These are phyloP conservation scores for Meteorus cinctellus DNA, from an alignment of 2,888 invertebrate genomes.

Conservation along the genomic window DNA sequence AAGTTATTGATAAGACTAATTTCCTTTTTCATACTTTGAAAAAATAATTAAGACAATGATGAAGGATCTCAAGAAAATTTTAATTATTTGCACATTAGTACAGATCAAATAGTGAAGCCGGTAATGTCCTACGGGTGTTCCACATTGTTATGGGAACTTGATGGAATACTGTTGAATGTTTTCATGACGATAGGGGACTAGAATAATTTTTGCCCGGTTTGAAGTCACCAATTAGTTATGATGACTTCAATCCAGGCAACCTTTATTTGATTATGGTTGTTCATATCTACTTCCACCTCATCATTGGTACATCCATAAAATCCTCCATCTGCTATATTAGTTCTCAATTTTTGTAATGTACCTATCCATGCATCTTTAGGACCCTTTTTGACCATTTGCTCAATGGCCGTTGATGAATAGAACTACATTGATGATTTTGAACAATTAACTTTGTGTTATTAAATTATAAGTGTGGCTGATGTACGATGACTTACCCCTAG, in stretches of 20 bases:
- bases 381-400: neutral
- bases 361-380: neutral
- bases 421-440: neutral
- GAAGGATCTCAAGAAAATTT: too few species aligned
- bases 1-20: too few species aligned
- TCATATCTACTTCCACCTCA: neutral
- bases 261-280: conserved; percentile 1
- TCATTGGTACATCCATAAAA: conserved; percentile 14
- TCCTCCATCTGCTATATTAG: conserved; percentile 3
- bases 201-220: neutral
- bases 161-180: too few species aligned
- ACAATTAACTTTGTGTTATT: neutral
- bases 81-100: too few species aligned
- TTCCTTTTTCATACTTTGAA: too few species aligned
- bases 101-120: too few species aligned
- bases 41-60: too few species aligned
- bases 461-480: neutral
- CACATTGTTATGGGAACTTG: too few species aligned
- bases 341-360: neutral
- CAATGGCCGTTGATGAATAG: neutral
- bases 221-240: neutral
- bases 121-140: too few species aligned
- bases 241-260: conserved; percentile 7
- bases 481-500: neutral
- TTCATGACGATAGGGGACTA: too few species aligned